These are phyloP conservation scores for Bubo bubo DNA, from an alignment of 2,113 vertebrate genomes.

Conservation along the genomic window DNA sequence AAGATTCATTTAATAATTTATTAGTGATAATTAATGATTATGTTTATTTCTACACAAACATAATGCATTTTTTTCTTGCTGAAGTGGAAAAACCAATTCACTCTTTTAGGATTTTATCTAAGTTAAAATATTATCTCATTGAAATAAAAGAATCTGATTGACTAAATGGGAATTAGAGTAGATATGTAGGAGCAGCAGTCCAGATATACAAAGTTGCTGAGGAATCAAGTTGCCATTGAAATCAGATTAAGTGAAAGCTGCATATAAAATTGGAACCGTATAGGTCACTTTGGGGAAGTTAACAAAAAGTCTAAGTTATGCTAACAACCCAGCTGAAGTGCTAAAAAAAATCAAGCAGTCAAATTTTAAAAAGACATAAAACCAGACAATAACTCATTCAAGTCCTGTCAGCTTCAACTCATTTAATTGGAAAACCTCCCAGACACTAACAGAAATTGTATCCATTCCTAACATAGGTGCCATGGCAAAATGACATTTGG, in stretches of 20 bases:
- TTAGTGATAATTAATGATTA: neutral
- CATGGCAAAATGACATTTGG: neutral
- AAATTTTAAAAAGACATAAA: conserved; percentile 1
- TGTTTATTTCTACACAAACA: neutral
- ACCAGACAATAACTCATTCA: neutral
- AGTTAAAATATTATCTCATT: neutral
- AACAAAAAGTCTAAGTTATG: neutral
- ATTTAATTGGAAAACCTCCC: conserved; percentile 38
- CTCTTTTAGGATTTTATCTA: neutral
- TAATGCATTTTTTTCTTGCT: neutral
- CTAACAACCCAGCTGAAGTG: neutral
- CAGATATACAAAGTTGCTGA: neutral
- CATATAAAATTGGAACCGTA: neutral
- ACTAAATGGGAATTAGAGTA: neutral
- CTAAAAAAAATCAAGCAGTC: conserved; percentile 1
- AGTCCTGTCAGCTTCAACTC: neutral
- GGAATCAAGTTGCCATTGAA: neutral
- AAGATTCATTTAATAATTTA: neutral
- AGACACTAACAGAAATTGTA: neutral
- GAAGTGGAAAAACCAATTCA: neutral
- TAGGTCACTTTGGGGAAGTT: neutral
- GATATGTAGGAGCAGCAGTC: neutral
- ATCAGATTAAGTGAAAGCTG: neutral
- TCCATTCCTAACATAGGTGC: neutral
- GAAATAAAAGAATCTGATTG: neutral